phyloP scores from a whole-genome alignment of 2,888 invertebrate genomes.

The Ophion ventricosus region DNA sequence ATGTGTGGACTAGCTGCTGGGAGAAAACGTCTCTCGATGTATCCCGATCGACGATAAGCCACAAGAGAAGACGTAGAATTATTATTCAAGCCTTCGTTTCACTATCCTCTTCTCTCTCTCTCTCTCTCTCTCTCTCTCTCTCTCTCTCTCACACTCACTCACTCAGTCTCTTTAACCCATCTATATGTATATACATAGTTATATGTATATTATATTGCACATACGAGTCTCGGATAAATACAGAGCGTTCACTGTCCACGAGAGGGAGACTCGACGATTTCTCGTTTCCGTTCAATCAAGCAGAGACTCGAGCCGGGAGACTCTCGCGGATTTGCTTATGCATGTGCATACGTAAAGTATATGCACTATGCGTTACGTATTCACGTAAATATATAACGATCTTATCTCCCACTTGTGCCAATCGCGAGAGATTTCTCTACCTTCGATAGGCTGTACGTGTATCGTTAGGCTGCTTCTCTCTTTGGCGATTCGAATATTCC shows the following conservation, averaged over 20 bases:
- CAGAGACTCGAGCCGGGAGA: conserved; percentile 55
- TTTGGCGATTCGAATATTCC: conserved; percentile 35
- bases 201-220: conserved; percentile 19
- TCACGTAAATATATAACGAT: conserved; percentile 49
- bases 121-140: neutral
- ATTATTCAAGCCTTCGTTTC: conserved; percentile 59
- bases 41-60: conserved; percentile 64
- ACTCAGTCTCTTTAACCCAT: conserved; percentile 2
- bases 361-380: conserved; percentile 31
- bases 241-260: conserved; percentile 62
- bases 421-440: conserved; percentile 34
- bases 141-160: too few relatives aligned
- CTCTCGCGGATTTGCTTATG: conserved; percentile 65
- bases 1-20: conserved; percentile 15
- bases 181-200: conserved; percentile 4
- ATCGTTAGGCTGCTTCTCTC: conserved; percentile 30
- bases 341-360: conserved; percentile 58
- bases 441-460: conserved; percentile 39
- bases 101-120: conserved; percentile 37
- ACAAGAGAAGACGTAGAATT: conserved; percentile 61
- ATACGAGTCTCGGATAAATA: conserved; percentile 49
- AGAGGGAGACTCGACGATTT: conserved; percentile 64
- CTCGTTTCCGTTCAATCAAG: conserved; percentile 68
- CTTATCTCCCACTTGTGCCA: conserved; percentile 59
- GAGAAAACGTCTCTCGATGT: conserved; percentile 48